These are phyloP conservation scores for Nibea albiflora DNA, from an alignment of 2,113 vertebrate species.

Conservation along the genomic window DNA sequence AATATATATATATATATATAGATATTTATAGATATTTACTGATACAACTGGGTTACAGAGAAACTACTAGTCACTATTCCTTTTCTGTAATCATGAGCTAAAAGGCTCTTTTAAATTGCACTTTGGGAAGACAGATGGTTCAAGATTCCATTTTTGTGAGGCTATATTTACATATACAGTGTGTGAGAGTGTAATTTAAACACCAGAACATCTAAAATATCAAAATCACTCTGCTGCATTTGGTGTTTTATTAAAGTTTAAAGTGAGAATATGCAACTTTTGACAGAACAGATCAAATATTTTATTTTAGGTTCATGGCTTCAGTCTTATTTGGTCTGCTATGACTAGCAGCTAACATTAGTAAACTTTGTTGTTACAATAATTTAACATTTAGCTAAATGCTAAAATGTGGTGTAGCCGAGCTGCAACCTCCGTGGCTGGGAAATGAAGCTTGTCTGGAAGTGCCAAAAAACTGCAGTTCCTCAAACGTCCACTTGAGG, in stretches of 20 bases:
- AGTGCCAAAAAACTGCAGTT: no score
- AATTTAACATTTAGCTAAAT: not conserved
- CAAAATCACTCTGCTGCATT: slow-evolving; percentile 19
- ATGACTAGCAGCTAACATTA: not conserved
- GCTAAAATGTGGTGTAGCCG: not conserved
- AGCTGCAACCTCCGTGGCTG: no score
- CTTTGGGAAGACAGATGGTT: slow-evolving; percentile 61
- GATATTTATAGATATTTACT: slow-evolving; percentile 65
- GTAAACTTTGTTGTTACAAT: not conserved
- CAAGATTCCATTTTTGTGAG: slow-evolving; percentile 47
- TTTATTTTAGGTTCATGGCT: not conserved
- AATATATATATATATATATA: slow-evolving; percentile 51
- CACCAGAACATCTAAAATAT: slow-evolving; percentile 1
- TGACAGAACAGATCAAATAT: not conserved
- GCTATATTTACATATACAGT: slow-evolving; percentile 20
- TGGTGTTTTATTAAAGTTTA: not conserved
- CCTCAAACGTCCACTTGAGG: no score
- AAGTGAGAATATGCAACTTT: slow-evolving; percentile 35
- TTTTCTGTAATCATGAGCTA: slow-evolving; percentile 85
- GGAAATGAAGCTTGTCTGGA: no score
- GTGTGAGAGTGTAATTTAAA: slow-evolving; percentile 5
- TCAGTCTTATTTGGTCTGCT: not conserved
- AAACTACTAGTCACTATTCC: slow-evolving; percentile 79
- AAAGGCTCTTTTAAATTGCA: slow-evolving; percentile 83
- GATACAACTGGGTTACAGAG: slow-evolving; percentile 79